Evolutionary conservation across 2,888 invertebrate species (phyloP), one percentile per base, ranked within the genome.

Genomic region (Trissoscelio sp.): DNA sequence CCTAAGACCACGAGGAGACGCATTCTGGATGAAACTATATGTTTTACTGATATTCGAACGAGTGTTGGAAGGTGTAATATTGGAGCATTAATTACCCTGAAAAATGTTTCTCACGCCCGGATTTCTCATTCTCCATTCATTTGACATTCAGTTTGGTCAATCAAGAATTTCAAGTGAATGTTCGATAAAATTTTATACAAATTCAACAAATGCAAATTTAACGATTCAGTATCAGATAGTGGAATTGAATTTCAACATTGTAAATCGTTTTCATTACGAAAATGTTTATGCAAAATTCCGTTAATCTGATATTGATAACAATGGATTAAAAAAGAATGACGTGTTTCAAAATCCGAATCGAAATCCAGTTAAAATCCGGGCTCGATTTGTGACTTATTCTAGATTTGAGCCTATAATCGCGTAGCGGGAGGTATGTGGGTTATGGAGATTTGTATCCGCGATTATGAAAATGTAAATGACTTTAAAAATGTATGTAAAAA

Each of bases 11-110:
- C 22, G 42, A 72, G 28, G 48, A 78, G n/a, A 62, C 34, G 16
- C 31, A 48, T 48, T 42, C 9, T 22, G 18, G 18, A n/a, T 18
- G 69, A 39, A n/a, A 34, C 6, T 55, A 28, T 39, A n/a, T 55
- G 6, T 12, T 4, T 24, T 14, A 57, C 7, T 11, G 16, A 22
- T 62, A 66, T 28, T 57, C 20, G 44, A 74, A 57, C 44, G 24
- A 58, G n/a, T n/a, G n/a, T n/a, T 79, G 46, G 64, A 74, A 66
- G 72, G 46, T 70, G 51, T 58, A 55, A n/a, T 44, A 39, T 37
- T 69, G 51, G 75, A 75, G 81, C 60, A 69, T 77, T 6, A 53
- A 55, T 81, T 81, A 81, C 81, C 77, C 77, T 75, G 81, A 74
- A 72, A 44, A 80, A 77, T 48, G 66, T 81, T 53, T 22, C 66